Evolutionary conservation across 2,888 invertebrate species (phyloP), one percentile per base, ranked within the genome.

Genomic region (Apotomis capreana): DNA sequence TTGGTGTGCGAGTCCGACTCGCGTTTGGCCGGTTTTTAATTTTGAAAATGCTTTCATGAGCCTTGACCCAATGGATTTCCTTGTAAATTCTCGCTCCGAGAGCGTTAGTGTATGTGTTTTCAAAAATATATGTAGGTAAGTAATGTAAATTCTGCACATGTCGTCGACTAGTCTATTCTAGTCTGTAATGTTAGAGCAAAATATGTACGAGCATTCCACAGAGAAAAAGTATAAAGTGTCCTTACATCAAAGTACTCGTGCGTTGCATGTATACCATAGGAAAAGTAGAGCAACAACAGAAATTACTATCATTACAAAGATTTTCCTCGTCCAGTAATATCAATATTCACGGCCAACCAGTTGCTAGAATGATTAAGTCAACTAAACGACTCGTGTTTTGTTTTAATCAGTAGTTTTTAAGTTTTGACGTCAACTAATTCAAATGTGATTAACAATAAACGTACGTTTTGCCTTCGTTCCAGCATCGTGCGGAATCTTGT

Each of bases 261-360:
- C 4, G 51, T 54, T 37, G 54, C 36, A 15, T 36, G n/a, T 57
- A 59, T 54, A n/a, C 44, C 4, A 52, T 8, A 64, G 58, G 59
- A 59, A 37, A 70, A 52, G 44, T 70, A 59, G 69, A 70, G 63
- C 63, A 59, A 58, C 36, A 58, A 40, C n/a, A 44, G 5, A 58
- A 70, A 64, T 64, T 5, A 64, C 36, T 52, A 57, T 59, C 44
- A 69, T 69, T 69, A 69, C 51, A 57, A 65, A 65, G 65, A 49
- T 71, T 68, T 71, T 68, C 67, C 71, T 71, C 49, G 40, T 44
- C n/a, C 44, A 71, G 67, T 51, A 61, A 67, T 67, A 67, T 62
- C 71, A 44, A 26, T 51, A 44, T 64, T 64, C 64, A 70, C 36
- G 70, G 67, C 51, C 61, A 57, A 60, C 65, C 44, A 26, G 61